These are phyloP conservation scores for Globicephala melas DNA, from an alignment of 2,113 vertebrate species.

Conservation along the genomic window DNA sequence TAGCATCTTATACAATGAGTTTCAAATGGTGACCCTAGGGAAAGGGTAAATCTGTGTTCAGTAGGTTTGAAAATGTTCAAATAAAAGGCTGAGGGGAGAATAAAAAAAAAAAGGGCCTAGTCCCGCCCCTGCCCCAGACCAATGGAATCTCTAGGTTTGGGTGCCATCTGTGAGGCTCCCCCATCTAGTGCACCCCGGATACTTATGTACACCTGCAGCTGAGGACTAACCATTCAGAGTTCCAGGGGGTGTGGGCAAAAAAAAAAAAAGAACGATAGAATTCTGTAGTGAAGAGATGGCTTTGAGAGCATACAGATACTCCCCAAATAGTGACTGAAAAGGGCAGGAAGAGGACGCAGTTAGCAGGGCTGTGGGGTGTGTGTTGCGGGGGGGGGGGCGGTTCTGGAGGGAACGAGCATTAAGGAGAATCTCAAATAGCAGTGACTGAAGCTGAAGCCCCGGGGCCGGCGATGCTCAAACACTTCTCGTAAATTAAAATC, in stretches of 20 bases:
- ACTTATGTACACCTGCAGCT: background rate
- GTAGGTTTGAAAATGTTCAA: background rate
- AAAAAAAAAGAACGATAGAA: background rate
- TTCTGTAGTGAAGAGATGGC: background rate
- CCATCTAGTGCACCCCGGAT: background rate
- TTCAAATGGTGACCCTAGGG: background rate
- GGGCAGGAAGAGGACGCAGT: background rate
- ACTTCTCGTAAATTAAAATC: background rate
- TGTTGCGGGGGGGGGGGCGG: background rate
- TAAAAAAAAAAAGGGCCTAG: background rate
- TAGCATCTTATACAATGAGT: background rate
- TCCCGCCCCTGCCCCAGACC: background rate
- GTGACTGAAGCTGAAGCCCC: background rate
- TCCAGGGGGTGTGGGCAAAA: background rate
- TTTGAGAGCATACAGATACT: background rate
- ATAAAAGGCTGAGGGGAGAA: background rate
- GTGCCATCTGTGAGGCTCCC: background rate
- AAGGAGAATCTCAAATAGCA: background rate
- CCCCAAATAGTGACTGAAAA: background rate
- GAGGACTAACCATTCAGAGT: background rate
- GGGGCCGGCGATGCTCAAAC: too few relatives aligned
- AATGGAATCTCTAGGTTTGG: background rate
- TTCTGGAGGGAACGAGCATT: background rate
- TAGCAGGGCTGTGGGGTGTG: too few relatives aligned
- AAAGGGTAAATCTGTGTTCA: background rate